phyloP scores from a whole-genome alignment of 2,113 vertebrate genomes.

The Gasterosteus nipponicus region DNA sequence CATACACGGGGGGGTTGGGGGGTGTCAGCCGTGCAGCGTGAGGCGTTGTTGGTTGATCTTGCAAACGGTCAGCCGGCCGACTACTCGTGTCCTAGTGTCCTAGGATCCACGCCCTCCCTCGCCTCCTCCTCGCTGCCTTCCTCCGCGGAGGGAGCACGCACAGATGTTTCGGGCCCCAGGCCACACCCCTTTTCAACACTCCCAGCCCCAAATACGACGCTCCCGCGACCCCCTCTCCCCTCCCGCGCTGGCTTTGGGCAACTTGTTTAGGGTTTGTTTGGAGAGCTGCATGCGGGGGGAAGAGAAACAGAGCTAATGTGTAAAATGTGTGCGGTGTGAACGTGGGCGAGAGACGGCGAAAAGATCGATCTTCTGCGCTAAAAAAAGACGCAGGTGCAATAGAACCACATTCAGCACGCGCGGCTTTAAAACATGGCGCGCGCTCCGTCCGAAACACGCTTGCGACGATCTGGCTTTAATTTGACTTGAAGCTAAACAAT shows the following conservation, averaged over 20 bases:
- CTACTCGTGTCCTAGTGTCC: slow-evolving; percentile 32
- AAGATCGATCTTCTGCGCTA: neutral
- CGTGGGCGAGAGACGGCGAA: neutral
- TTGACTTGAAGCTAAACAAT: slow-evolving; percentile 53
- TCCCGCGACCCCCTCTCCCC: slow-evolving; percentile 70
- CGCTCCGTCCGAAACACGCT: neutral
- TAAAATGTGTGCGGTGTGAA: slow-evolving; percentile 23
- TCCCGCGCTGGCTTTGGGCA: slow-evolving; percentile 44
- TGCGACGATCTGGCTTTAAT: neutral
- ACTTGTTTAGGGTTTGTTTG: slow-evolving; percentile 69
- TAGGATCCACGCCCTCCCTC: slow-evolving; percentile 42
- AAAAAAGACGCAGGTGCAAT: neutral
- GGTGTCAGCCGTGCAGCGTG: slow-evolving; percentile 15
- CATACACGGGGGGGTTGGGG: neutral
- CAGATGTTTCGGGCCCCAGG: slow-evolving; percentile 81
- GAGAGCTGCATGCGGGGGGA: slow-evolving; percentile 43
- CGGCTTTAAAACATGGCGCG: neutral
- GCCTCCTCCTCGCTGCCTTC: slow-evolving; percentile 56
- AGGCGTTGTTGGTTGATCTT: slow-evolving; percentile 38
- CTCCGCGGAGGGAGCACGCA: slow-evolving; percentile 75
- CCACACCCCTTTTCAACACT: slow-evolving; percentile 83
- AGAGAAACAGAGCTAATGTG: slow-evolving; percentile 51
- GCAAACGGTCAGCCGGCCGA: slow-evolving; percentile 58
- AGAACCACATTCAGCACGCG: neutral
- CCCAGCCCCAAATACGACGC: slow-evolving; percentile 77